Conservation (phyloP, 2,888 invertebrate species). For the Autographa gamma region DNA sequence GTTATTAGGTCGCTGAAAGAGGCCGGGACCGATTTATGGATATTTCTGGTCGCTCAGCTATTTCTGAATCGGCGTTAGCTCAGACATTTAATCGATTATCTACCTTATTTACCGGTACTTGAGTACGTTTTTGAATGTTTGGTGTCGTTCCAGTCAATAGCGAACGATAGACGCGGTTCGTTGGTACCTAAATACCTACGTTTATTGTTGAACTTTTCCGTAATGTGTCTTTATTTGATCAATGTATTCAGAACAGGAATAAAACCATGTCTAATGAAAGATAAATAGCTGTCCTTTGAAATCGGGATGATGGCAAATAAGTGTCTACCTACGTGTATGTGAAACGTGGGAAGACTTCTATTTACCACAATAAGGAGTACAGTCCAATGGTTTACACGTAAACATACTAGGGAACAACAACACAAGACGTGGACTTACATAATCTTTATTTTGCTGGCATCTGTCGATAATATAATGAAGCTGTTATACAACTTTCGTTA, state of each 20-base stretch:
- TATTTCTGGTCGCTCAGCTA: constrained; percentile 59
- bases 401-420: too few relatives aligned
- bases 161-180: constrained; percentile 43
- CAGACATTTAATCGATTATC: constrained; percentile 17
- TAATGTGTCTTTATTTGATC: constrained; percentile 11
- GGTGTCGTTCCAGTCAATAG: constrained; percentile 33
- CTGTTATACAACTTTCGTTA: neutral
- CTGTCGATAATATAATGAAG: neutral
- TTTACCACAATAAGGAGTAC: too few relatives aligned
- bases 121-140: constrained; percentile 36
- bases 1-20: constrained; percentile 55
- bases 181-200: constrained; percentile 19
- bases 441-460: neutral
- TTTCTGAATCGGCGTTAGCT: constrained; percentile 42
- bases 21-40: constrained; percentile 50
- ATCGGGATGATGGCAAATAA: too few relatives aligned
- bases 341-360: too few relatives aligned
- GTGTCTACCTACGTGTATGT: too few relatives aligned
- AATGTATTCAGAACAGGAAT: neutral
- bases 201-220: constrained; percentile 40
- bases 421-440: neutral
- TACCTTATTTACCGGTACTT: constrained; percentile 35
- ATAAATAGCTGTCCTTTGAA: too few relatives aligned
- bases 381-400: too few relatives aligned
- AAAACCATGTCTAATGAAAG: neutral